Evolutionary conservation across 2,113 vertebrate genomes (phyloP).

Genomic region (Eubucco bourcierii): DNA sequence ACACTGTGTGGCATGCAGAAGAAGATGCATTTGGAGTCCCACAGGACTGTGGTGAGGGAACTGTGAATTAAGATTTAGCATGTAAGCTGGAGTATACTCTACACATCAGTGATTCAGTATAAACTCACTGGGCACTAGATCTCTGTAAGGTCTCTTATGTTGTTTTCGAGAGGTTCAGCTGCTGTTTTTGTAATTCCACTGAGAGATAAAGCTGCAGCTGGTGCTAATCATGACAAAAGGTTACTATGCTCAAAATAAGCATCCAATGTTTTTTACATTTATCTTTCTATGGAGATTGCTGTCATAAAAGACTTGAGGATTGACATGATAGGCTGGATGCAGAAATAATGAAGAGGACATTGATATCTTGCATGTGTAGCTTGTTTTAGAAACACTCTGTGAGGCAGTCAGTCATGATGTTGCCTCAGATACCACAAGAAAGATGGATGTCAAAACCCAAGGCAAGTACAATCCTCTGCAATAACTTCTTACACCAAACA

Average conservation of each 20-base stretch:
- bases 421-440: background rate
- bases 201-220: background rate
- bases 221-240: background rate
- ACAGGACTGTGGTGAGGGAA: background rate
- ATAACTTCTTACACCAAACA: background rate
- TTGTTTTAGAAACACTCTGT: background rate
- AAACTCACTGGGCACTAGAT: background rate
- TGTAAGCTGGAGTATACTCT: background rate
- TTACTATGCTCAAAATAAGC: background rate
- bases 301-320: background rate
- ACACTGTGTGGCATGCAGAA: background rate
- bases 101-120: fast-evolving
- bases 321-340: background rate
- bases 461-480: background rate
- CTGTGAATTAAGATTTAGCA: background rate
- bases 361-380: background rate
- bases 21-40: background rate
- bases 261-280: background rate
- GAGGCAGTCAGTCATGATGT: background rate
- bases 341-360: background rate
- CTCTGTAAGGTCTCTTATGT: background rate
- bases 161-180: background rate
- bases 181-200: background rate
- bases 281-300: background rate
- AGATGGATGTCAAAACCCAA: background rate